These are phyloP conservation scores for Rhodinocichla rosea DNA, from an alignment of 2,113 vertebrate species.

Conservation along the genomic window DNA sequence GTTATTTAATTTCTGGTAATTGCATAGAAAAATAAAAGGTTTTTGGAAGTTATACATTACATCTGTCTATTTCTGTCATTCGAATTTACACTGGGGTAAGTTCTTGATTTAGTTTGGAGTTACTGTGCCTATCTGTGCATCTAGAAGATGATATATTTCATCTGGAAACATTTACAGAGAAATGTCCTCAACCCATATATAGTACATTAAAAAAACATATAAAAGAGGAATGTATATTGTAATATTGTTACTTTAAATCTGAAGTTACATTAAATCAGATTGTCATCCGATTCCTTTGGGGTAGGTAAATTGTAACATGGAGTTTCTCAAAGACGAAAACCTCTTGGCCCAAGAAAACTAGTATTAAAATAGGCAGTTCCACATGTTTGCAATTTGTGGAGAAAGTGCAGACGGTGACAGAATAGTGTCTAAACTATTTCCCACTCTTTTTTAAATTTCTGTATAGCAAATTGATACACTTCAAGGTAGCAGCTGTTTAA, in stretches of 20 bases:
- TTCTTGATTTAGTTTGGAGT: conserved; percentile 50
- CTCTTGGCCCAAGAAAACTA: conserved; percentile 51
- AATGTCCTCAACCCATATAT: conserved; percentile 37
- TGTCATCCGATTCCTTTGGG: conserved; percentile 48
- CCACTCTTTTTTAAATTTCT: conserved; percentile 33
- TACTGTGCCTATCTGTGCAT: conserved; percentile 50
- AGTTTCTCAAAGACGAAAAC: conserved; percentile 69
- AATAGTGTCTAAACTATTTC: conserved; percentile 59
- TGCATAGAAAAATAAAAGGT: conserved; percentile 28
- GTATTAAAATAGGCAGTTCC: conserved; percentile 53
- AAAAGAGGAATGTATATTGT: conserved; percentile 32
- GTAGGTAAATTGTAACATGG: conserved; percentile 53
- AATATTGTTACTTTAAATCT: conserved; percentile 50
- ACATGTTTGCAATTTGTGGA: conserved; percentile 71
- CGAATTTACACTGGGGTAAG: not conserved
- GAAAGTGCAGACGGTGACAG: conserved; percentile 62
- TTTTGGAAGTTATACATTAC: not conserved
- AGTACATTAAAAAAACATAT: conserved; percentile 49
- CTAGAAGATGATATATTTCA: conserved; percentile 59
- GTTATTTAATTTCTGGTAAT: conserved; percentile 44
- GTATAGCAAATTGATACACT: conserved; percentile 67
- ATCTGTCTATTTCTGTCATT: conserved; percentile 33
- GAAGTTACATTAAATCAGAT: conserved; percentile 51
- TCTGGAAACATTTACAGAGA: conserved; percentile 59
- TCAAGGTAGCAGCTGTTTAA: conserved; percentile 70